Base-by-base conservation (phyloP, 2,797 vertebrate genomes). In the Phrynocephalus guinanensis region DNA sequence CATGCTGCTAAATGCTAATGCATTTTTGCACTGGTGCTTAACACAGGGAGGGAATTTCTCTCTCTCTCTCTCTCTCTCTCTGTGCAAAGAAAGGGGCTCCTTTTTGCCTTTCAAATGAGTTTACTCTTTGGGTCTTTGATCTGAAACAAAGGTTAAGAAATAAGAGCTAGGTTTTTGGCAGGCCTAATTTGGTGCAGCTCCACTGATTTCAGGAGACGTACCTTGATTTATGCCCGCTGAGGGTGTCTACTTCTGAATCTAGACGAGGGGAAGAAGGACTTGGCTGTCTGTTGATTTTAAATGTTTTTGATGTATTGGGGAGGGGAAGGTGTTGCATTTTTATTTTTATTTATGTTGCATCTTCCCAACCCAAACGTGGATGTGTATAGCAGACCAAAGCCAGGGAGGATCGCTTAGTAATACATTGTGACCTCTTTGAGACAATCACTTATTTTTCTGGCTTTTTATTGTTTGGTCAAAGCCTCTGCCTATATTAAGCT, bases 381-480 rank as follows among this genome's bases (percentile, higher is more conserved):
- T 33, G 1, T 3, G 0, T 80, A 84, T 18, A 18, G 50, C 20
- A 76, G 63, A 15, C 13, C 26, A 15, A 33, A 88, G 18, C 6
- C 2, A 26, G 33, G 20, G 13, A 0, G 18, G 79, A 38, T 86
- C 8, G 86, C 83, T 0, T 85, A 87, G 48, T 73, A 91, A 73
- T 28, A 26, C 79, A 28, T 78, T 90, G 7, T 82, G 82, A 90
- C 87, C 3, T 3, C 1, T 60, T 16, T 72, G 30, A 66, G 82
- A 24, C 71, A 86, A 50, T 77, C 20, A 1, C 63, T 89, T 80
- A 26, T 92, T 85, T 85, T 75, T 93, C 72, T 1, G 24, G 5
- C 15, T 73, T 78, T 84, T 72, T 7, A 91, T 8, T 86, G 91
- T n/a, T 86, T 88, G 15, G 89, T 91, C 78, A 33, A 83, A 79